Evolutionary conservation across 1,140 invertebrate genomes (phyloP), one percentile per base, ranked within the genome.

Genomic region (Meteorus sp.): DNA sequence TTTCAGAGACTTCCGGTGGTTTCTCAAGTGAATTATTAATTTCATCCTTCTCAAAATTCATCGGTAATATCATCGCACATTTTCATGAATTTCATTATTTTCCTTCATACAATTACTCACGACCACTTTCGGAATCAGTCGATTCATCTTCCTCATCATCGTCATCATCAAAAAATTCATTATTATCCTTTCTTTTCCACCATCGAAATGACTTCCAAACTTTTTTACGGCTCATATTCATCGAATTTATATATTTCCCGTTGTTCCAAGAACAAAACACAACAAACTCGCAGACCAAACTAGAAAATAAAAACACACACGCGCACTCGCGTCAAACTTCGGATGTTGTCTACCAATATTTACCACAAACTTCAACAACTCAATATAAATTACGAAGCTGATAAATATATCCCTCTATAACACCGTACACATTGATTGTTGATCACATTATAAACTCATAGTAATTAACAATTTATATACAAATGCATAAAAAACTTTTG

Each of bases 121-220:
- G 69, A 59, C 60, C 55, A 29, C 59, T 71, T 20, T 57, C 37
- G 20, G 65, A 64, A n/a, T n/a, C n/a, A n/a, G n/a, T n/a, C n/a
- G n/a, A n/a, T n/a, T n/a, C n/a, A n/a, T n/a, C n/a, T n/a, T n/a
- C n/a, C 31, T 61, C 25, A 22, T 66, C 63, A 31, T 73, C 70
- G 31, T 62, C 71, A 7, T 67, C 31, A 4, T 60, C 70, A 29
- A 60, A 68, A 15, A 65, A 20, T 4, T 59, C 65, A 19, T 68
- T 33, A 33, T 74, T 62, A 35, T 71, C 70, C 59, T 76, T 79
- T 63, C 76, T 78, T 51, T 73, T 81, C 8, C 76, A 70, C 9
- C 72, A 62, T n/a, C 75, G 58, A 29, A 82, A 76, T 0, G 77
- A 76, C 45, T 77, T 76, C 80, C 79, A 82, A 55, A 81, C 74